Base-by-base conservation (phyloP, 1,140 invertebrate species). In the Meloidogyne floridensis region DNA sequence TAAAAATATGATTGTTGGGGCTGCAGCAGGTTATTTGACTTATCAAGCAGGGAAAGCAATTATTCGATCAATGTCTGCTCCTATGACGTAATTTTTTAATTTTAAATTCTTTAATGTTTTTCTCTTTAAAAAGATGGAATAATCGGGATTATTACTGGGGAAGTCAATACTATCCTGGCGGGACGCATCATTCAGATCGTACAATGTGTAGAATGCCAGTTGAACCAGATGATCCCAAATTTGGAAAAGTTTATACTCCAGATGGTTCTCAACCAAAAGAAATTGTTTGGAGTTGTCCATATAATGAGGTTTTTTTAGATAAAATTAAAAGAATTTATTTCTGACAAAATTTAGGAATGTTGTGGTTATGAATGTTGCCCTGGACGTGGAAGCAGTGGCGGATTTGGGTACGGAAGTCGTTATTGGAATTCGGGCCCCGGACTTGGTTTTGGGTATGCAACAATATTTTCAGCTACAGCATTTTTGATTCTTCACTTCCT, bases 11-110 rank as follows among this genome's bases (percentile, higher is more conserved):
- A 84, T 89, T 54, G 89, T 90, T 47, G 88, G 88, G 54, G 88
- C 88, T 2, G 88, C 88, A 10, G 89, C 87, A 20, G 88, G 88
- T 0, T 88, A 90, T 73, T 78, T 89, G 20, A 89, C 88, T 54
- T 89, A 90, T 74, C 88, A 90, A 80, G 88, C 89, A 8, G 88
- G 89, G 20, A 89, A 90, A 81, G 75, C 69, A 13, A 81, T 89
- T 47, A 90, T 89, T 47, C 72, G 89, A 54, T 80, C 81, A 13
- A 86, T 80, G 11, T 80, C 84, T 13, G 43, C 83, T 2, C 88
- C 88, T 18, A 89, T 89, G 88, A 87, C 86, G 88, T 89, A 80
- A 86, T 82, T 59, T 8, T 81, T 47, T 15, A 80, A 70, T 81
- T 86, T n/a, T 32, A 47, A 42, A 8, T 83, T 47, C 32, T 42